Evolutionary conservation across 1,140 invertebrate genomes (phyloP).

Genomic region (Pseudobourletiella spinata): DNA sequence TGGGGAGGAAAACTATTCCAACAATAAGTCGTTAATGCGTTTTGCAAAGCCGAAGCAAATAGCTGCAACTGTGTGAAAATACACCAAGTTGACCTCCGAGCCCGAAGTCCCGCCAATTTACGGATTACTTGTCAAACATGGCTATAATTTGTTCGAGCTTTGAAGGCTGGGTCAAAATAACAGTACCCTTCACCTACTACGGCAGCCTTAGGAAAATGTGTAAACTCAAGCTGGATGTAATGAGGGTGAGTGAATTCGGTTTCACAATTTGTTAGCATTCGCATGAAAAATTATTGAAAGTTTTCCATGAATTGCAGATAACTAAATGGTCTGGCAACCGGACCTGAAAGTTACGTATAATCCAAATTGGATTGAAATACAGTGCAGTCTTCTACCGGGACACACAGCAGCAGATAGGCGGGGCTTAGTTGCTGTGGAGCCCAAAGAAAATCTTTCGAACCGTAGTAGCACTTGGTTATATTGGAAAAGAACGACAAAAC

Average conservation of each 20-base stretch:
- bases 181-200: slow-evolving; percentile 30
- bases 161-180: slow-evolving; percentile 2
- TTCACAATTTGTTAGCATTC: too few relatives aligned
- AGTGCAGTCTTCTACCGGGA: slow-evolving; percentile 32
- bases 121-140: slow-evolving; percentile 34
- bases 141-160: not conserved
- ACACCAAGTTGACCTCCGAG: slow-evolving; percentile 45
- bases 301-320: too few relatives aligned
- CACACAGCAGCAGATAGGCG: slow-evolving; percentile 38
- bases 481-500: not conserved
- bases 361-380: slow-evolving; percentile 42
- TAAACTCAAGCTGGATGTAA: too few relatives aligned
- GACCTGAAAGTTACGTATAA: slow-evolving; percentile 45
- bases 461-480: slow-evolving; percentile 39
- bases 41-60: slow-evolving; percentile 46
- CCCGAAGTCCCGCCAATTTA: slow-evolving; percentile 44
- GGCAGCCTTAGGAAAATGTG: slow-evolving; percentile 36
- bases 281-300: too few relatives aligned
- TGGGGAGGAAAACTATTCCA: slow-evolving; percentile 37
- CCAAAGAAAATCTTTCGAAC: slow-evolving; percentile 40
- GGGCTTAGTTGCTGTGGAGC: slow-evolving; percentile 44
- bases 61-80: slow-evolving; percentile 40
- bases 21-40: slow-evolving; percentile 45
- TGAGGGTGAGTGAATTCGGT: too few relatives aligned
- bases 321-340: too few relatives aligned